Conservation (phyloP, 2,888 invertebrate genomes). For the Acronicta aceris region DNA sequence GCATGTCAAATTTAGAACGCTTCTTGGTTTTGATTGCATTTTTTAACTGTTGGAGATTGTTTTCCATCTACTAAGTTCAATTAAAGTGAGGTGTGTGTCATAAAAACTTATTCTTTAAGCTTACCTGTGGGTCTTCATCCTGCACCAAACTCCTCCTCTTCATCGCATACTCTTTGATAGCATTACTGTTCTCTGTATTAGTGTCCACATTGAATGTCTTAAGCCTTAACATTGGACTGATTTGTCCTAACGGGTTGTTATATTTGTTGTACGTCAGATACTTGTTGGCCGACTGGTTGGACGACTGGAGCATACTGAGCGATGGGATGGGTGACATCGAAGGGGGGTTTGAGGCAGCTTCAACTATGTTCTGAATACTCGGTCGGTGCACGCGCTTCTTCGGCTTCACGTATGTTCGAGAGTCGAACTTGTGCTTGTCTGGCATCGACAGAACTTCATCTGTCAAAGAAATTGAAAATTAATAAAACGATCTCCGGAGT, state of each 20-base stretch:
- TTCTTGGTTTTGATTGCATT: background rate
- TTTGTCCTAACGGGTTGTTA: conserved; percentile 74
- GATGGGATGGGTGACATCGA: conserved; percentile 69
- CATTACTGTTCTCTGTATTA: conserved; percentile 78
- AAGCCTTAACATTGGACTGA: conserved; percentile 80
- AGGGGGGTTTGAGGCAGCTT: conserved; percentile 71
- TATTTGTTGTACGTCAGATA: conserved; percentile 86
- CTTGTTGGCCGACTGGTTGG: conserved; percentile 70
- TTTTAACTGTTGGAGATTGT: background rate
- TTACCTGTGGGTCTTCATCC: conserved; percentile 83
- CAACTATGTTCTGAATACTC: conserved; percentile 89
- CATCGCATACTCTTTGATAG: conserved; percentile 78
- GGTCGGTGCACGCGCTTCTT: conserved; percentile 90
- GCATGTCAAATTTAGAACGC: background rate
- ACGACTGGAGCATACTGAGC: conserved; percentile 50
- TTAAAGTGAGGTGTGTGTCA: no score
- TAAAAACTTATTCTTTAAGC: background rate
- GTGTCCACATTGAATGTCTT: conserved; percentile 85
- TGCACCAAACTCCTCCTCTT: conserved; percentile 79
- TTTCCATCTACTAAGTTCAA: background rate
- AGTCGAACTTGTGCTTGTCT: conserved; percentile 90
- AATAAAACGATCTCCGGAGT: background rate
- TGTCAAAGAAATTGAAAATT: conserved; percentile 59
- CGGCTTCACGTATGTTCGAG: conserved; percentile 92
- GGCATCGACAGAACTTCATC: conserved; percentile 74